Percentiles rank a stretch among this genome's conserved stretches.
Conservation (phyloP, 2,113 vertebrate species). For the Chlorodrepanis virens region DNA sequence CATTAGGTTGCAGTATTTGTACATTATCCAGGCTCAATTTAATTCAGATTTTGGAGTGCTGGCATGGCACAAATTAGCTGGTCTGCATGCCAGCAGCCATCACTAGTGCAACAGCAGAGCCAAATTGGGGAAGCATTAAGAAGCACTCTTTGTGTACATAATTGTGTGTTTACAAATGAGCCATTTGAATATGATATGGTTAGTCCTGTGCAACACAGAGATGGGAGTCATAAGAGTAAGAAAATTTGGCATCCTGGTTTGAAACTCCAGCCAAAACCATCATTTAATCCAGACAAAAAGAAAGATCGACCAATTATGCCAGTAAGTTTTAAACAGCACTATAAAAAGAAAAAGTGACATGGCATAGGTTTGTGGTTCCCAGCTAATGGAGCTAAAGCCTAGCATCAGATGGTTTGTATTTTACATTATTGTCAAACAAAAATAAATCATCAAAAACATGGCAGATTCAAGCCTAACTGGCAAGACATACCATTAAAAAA, state of each 20-base stretch:
- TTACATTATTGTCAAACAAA: slow-evolving; percentile 61
- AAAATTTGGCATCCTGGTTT: slow-evolving; percentile 23
- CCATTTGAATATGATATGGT: slow-evolving; percentile 45
- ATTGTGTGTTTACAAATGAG: slow-evolving; percentile 61
- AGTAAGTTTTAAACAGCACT: slow-evolving; percentile 51
- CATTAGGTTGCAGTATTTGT: slow-evolving; percentile 19
- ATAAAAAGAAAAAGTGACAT: slow-evolving; percentile 42
- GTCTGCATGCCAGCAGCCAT: slow-evolving; percentile 18
- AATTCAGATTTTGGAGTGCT: slow-evolving; percentile 16
- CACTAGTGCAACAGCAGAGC: not conserved
- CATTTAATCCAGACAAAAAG: slow-evolving; percentile 61
- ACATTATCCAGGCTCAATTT: slow-evolving; percentile 11
- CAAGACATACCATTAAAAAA: slow-evolving; percentile 39
- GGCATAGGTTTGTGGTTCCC: slow-evolving; percentile 39
- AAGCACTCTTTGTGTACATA: slow-evolving; percentile 21
- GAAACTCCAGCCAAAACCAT: slow-evolving; percentile 46
- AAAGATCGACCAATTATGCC: slow-evolving; percentile 46
- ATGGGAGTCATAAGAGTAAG: slow-evolving; percentile 47
- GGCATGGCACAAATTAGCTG: slow-evolving; percentile 12
- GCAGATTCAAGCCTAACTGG: slow-evolving; percentile 55
- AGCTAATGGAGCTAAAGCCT: slow-evolving; percentile 32
- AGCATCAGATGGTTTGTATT: slow-evolving; percentile 37
- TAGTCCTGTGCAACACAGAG: not conserved
- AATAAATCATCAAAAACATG: slow-evolving; percentile 67
- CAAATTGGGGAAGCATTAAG: slow-evolving; percentile 34